Evolutionary conservation across 2,113 vertebrate species (phyloP), one percentile per base, ranked within the genome.

Genomic region (Orientallactaga bullata): DNA sequence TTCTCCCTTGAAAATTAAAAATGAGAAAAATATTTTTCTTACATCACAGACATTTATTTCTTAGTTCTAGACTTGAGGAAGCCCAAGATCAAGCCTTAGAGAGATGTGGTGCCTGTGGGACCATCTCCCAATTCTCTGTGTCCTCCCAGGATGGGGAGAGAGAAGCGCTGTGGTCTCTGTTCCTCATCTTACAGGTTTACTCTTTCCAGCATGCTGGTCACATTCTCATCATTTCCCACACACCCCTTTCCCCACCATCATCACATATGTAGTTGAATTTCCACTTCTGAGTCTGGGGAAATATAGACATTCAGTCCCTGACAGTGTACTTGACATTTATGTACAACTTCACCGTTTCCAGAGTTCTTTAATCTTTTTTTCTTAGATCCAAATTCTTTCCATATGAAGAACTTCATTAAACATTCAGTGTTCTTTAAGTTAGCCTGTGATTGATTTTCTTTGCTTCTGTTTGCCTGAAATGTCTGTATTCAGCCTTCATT

Each of bases 401-500:
- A 2, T 42, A 37, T 76, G 26, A 84, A 91, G 58, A 86, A 47
- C 35, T 69, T 85, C 63, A 42, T 55, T 87, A 90, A 84, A 79
- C 9, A 72, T 66, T 83, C 73, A 66, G 26, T 72, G 30, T 66
- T 86, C 35, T 85, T 30, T 76, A 80, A 60, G 7, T 86, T 65
- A 55, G 2, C 18, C 86, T 26, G 30, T 55, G 30, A 91, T 76
- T 86, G 1, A 94, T 74, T 84, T 63, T 72, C 79, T 78, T 7
- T 60, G 7, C 18, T 83, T 83, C 91, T 82, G 47, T 85, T 77
- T 80, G 28, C 60, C 5, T 58, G 26, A 88, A 94, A 94, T 35
- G 1, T 61, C 35, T 60, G 84, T 77, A 35, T 94, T 91, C 32
- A 15, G 71, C 16, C 12, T 90, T 74, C 20, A 60, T 94, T 93